Percentiles rank a stretch among this genome's conserved stretches.
These are phyloP conservation scores for Drosophila repletoides DNA, from an alignment of 1,140 invertebrate species.

Conservation along the genomic window DNA sequence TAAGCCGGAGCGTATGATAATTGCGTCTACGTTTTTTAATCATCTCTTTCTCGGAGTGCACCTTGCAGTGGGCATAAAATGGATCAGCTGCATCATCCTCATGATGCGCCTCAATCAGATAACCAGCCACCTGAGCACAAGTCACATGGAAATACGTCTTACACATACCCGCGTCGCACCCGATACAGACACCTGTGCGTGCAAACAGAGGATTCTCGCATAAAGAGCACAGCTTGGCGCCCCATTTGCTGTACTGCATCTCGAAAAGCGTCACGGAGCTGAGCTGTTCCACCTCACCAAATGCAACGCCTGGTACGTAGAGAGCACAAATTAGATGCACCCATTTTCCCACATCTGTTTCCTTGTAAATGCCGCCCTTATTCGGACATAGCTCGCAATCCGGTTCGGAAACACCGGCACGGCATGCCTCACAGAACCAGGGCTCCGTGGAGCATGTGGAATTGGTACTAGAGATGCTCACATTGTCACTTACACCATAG, in stretches of 20 bases:
- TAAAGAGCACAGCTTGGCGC: constrained; percentile 92
- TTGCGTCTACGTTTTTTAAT: constrained; percentile 92
- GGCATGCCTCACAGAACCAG: constrained; percentile 99
- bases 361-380: constrained; percentile 96
- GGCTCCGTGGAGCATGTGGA: constrained; percentile 97
- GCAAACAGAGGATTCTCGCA: constrained; percentile 94
- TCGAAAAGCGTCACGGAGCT: constrained; percentile 95
- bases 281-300: constrained; percentile 95
- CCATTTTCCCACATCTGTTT: constrained; percentile 98
- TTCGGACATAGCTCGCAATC: constrained; percentile 94
- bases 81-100: constrained; percentile 98
- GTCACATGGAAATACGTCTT: constrained; percentile 98
- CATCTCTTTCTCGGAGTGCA: constrained; percentile 93
- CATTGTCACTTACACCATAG: constrained; percentile 96
- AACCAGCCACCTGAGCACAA: constrained; percentile 96
- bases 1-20: constrained; percentile 93
- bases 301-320: constrained; percentile 98
- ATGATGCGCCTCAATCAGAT: constrained; percentile 95
- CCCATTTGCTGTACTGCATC: constrained; percentile 97
- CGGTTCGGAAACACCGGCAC: constrained; percentile 93
- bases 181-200: constrained; percentile 96
- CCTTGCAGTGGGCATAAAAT: constrained; percentile 97
- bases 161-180: constrained; percentile 99
- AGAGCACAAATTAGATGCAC: constrained; percentile 98
- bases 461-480: constrained; percentile 94